Evolutionary conservation across 2,113 vertebrate genomes (phyloP), one percentile per base, ranked within the genome.

Genomic region (Sinocyclocheilus maitianheensis): DNA sequence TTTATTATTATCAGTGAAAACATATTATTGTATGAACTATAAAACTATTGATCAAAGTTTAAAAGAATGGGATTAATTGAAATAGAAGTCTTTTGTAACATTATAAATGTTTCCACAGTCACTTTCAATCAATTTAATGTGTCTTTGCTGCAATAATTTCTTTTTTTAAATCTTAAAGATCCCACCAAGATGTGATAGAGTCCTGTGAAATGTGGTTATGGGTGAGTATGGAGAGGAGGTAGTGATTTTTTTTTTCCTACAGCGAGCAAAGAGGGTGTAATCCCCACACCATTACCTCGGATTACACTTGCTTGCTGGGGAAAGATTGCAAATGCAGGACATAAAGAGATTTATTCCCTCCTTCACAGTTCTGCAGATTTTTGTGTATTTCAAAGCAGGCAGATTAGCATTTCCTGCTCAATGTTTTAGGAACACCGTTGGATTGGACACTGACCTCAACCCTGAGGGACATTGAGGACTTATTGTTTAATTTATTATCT

Each of bases 381-480:
- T 80, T 43, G 53, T 79, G 11, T 79, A 79, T 81, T 65, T 65
- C 18, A 65, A 46, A 81, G 60, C 60, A 65, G 26, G 63, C 78
- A 69, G 71, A 89, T 89, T 87, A 89, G 77, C 88, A 89, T 87
- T 84, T 89, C 74, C 77, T 62, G 69, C 65, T 30, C 46, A 62
- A 63, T 67, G 24, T 6, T 26, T 55, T 40, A 77, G 69, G 37
- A 76, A 43, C 53, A 71, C 58, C 60, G 26, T 18, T 62, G 83
- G 82, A 77, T 8, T 20, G 16, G 53, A 24, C 75, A 55, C 74
- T 46, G 48, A 74, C 77, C 67, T 46, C 10, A 46, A 46, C 43
- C 67, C 46, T 43, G 34, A 71, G 48, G 26, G 60, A 26, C 5
- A 13, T 37, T 78, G 72, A 71, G 84, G 51, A 22, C 7, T 82